Evolutionary conservation across 2,113 vertebrate species (phyloP).

Genomic region (Pterocles gutturalis): DNA sequence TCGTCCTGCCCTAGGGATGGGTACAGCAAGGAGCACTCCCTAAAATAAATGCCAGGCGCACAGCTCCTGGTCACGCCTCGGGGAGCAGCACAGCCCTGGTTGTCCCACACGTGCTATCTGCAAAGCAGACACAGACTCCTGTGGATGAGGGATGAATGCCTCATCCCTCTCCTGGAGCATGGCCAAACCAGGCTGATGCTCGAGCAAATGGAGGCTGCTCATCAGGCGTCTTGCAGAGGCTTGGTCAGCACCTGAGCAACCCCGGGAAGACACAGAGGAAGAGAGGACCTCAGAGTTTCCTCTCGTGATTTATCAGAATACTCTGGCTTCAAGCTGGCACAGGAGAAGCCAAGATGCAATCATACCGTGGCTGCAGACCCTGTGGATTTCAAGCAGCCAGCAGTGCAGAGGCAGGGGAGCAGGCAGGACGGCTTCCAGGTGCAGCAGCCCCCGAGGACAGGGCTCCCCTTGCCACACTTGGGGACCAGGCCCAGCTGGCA

Average conservation of each 20-base stretch:
- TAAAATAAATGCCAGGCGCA: accelerated
- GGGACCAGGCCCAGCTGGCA: not conserved
- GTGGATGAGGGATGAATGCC: not conserved
- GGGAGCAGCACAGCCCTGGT: not conserved
- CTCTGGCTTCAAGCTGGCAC: not conserved
- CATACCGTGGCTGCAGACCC: accelerated
- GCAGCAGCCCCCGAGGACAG: not conserved
- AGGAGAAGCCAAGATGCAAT: not conserved
- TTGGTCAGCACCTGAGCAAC: not conserved
- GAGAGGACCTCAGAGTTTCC: not conserved
- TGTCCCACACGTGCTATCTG: not conserved
- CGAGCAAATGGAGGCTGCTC: accelerated
- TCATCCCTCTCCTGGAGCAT: not conserved
- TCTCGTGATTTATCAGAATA: not conserved
- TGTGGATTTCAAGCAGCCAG: not conserved
- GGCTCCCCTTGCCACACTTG: not conserved
- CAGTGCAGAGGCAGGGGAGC: accelerated
- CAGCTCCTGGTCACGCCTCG: accelerated
- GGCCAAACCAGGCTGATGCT: not conserved
- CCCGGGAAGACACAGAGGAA: not conserved
- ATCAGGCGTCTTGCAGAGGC: not conserved
- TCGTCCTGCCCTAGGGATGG: accelerated
- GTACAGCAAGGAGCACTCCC: not conserved
- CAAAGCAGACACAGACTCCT: not conserved
- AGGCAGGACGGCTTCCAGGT: not conserved